Percentiles rank a stretch among this genome's conserved stretches.
phyloP scores from a whole-genome alignment of 2,888 invertebrate genomes.

The Clivina fossor region DNA sequence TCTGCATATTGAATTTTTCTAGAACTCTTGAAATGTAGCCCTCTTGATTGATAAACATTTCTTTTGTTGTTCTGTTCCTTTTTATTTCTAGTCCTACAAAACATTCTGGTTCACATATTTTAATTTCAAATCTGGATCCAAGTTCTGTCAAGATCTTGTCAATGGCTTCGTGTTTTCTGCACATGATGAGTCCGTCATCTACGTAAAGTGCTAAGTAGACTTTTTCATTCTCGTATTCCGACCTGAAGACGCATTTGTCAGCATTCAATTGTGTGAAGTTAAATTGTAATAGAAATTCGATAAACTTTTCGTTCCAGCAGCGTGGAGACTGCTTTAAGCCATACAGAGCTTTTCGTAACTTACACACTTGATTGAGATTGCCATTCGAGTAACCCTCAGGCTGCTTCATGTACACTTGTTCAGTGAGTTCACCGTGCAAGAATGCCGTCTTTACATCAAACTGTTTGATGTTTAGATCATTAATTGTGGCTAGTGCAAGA shows the following conservation, averaged over 20 bases:
- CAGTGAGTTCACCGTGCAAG: constrained; percentile 27
- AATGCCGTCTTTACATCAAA: no score
- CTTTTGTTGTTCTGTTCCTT: no score
- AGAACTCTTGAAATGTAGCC: constrained; percentile 26
- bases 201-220: constrained; percentile 13
- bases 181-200: constrained; percentile 16
- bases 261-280: constrained; percentile 16
- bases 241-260: constrained; percentile 26
- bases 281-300: constrained; percentile 11
- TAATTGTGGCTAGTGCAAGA: constrained; percentile 30
- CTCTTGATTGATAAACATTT: no score
- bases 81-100: constrained; percentile 34
- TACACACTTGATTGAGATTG: constrained; percentile 28
- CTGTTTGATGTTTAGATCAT: constrained; percentile 16
- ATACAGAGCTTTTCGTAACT: constrained; percentile 29
- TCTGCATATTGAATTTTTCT: constrained; percentile 26
- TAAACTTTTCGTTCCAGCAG: no score
- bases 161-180: not conserved
- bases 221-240: no score
- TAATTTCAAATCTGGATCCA: constrained; percentile 6
- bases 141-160: not conserved
- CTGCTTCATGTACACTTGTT: constrained; percentile 30
- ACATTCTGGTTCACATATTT: constrained; percentile 3
- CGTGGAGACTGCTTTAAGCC: constrained; percentile 37
- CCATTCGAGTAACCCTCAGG: constrained; percentile 15